These are phyloP conservation scores for Atherix ibis DNA, from an alignment of 2,888 invertebrate species.

Conservation along the genomic window DNA sequence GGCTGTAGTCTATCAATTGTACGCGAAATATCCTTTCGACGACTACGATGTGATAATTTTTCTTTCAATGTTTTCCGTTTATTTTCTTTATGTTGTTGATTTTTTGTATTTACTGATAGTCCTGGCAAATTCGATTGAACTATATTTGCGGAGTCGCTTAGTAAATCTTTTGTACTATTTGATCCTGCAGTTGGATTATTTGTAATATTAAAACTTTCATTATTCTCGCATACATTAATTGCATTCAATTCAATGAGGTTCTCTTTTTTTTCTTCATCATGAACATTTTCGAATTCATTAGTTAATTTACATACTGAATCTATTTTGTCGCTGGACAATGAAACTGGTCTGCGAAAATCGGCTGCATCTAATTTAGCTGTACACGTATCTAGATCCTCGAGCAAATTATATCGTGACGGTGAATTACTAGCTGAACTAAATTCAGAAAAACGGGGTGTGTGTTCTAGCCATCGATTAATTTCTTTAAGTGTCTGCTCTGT, in stretches of 20 bases:
- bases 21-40: constrained; percentile 55
- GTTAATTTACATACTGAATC: constrained; percentile 33
- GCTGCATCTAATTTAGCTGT: constrained; percentile 32
- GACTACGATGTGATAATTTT: constrained; percentile 30
- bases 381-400: constrained; percentile 43
- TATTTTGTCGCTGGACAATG: constrained; percentile 27
- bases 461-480: constrained; percentile 78
- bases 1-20: constrained; percentile 73
- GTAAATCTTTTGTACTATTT: background rate
- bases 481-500: constrained; percentile 56
- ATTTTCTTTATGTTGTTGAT: constrained; percentile 31
- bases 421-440: constrained; percentile 68
- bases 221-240: constrained; percentile 10
- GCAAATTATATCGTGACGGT: constrained; percentile 46
- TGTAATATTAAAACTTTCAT: constrained; percentile 7
- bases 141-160: too few species aligned
- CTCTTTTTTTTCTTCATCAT: constrained; percentile 21
- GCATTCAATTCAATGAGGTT: constrained; percentile 7
- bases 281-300: constrained; percentile 37
- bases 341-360: constrained; percentile 34
- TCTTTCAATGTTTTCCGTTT: constrained; percentile 31
- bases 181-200: background rate
- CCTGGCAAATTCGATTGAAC: constrained; percentile 1
- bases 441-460: constrained; percentile 59
- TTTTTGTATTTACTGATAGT: too few species aligned